Conservation (phyloP, 1,140 invertebrate species). For the Prorops nasuta region DNA sequence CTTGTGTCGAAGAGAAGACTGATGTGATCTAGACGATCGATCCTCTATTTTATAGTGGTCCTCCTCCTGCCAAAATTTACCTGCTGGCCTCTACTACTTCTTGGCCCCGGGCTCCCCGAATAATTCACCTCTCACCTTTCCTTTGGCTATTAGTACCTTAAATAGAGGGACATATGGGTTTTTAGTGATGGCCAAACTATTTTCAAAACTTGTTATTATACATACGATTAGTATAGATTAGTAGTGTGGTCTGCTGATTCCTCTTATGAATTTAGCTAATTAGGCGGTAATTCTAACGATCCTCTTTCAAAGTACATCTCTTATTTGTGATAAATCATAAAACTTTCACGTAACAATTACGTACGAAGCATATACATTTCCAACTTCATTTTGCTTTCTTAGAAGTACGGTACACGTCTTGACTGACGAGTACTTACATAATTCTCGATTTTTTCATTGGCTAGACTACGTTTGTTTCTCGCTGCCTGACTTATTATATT, state of each 20-base stretch:
- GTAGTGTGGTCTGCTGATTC: too few species aligned
- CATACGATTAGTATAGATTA: background rate
- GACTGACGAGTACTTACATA: background rate
- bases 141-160: background rate
- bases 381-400: background rate
- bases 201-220: background rate
- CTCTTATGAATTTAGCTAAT: background rate
- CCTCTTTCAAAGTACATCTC: background rate
- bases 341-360: background rate
- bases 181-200: background rate
- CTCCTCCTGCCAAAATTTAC: constrained; percentile 35
- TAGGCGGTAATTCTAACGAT: background rate
- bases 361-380: background rate
- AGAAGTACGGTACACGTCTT: background rate
- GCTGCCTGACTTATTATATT: background rate
- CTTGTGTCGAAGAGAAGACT: constrained; percentile 24
- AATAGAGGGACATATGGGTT: background rate
- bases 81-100: background rate
- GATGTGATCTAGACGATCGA: constrained; percentile 15
- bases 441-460: background rate
- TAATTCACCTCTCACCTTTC: background rate
- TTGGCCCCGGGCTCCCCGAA: background rate
- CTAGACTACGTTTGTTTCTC: background rate
- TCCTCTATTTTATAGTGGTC: constrained; percentile 30
- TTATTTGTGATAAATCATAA: background rate